These are phyloP conservation scores for Drosophila fungiperda DNA, from an alignment of 2,888 invertebrate genomes.

Conservation along the genomic window DNA sequence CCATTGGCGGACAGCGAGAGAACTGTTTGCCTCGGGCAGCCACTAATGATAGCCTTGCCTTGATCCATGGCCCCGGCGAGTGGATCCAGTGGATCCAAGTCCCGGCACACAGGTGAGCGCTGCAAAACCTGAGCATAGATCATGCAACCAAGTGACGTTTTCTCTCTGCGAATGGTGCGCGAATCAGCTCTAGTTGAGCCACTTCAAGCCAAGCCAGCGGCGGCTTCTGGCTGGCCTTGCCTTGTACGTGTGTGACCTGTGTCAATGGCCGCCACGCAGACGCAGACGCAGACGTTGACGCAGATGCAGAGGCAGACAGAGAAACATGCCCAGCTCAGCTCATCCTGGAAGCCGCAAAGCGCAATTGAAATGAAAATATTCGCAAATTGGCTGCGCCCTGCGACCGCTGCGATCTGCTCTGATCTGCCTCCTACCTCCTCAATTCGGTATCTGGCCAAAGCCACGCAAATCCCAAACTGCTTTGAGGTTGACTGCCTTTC, in stretches of 20 bases:
- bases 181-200: slow-evolving; percentile 29
- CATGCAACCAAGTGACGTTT: slow-evolving; percentile 76
- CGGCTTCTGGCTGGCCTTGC: slow-evolving; percentile 57
- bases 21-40: slow-evolving; percentile 53
- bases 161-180: slow-evolving; percentile 33
- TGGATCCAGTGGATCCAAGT: slow-evolving; percentile 36
- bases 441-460: slow-evolving; percentile 20
- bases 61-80: slow-evolving; percentile 55
- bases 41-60: slow-evolving; percentile 77
- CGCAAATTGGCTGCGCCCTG: slow-evolving; percentile 82
- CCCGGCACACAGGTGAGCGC: slow-evolving; percentile 46
- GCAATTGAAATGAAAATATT: slow-evolving; percentile 83
- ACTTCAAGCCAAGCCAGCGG: slow-evolving; percentile 23
- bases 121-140: slow-evolving; percentile 67
- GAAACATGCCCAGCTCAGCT: slow-evolving; percentile 20
- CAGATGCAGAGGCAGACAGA: slow-evolving; percentile 26
- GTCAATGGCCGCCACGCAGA: slow-evolving; percentile 67
- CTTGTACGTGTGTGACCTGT: slow-evolving; percentile 71
- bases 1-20: slow-evolving; percentile 27
- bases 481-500: slow-evolving; percentile 20
- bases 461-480: slow-evolving; percentile 53
- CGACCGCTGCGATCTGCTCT: slow-evolving; percentile 44
- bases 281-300: slow-evolving; percentile 29
- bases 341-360: slow-evolving; percentile 63
- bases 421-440: slow-evolving; percentile 11